Base-by-base conservation (phyloP, 2,888 invertebrate genomes). In the Aleiodes leptofemur region DNA sequence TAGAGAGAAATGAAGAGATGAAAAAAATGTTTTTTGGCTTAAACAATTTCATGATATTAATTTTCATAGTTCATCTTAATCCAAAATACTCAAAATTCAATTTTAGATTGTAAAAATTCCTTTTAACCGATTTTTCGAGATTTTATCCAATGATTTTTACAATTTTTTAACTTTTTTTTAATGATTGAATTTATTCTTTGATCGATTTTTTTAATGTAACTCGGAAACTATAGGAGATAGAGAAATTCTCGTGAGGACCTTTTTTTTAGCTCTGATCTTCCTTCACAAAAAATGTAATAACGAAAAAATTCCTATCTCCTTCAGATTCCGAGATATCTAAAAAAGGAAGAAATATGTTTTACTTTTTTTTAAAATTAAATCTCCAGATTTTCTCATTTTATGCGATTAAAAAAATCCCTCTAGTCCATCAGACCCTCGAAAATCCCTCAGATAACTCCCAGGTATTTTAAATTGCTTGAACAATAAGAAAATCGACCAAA, bases 401-500 rank as follows among this genome's bases (percentile, higher is more conserved):
- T 11, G 34, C 48, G 23, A 64, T 64, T 64, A 64, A 38, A 38
- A 7, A 48, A 59, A 34, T 34, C 14, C 43, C 48, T 64, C 16
- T 43, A 34, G 34, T 64, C 64, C 16, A 43, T 48, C 9, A 23
- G 48, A 43, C 48, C 23, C 64, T 14, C 64, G 48, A 43, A 9
- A 64, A 43, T 23, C 48, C 64, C 34, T 48, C 48, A 23, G 34
- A 64, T 14, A 64, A 64, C 43, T 61, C 43, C 61, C 9, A 23
- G 13, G 38, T 38, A 64, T 29, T 29, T 59, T 51, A 14, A 59
- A 59, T 14, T 14, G 59, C 59, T 59, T 38, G 38, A 59, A 59
- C 38, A 59, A 38, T 59, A 59, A 59, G n/a, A 9, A 56, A 64
- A 38, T 64, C 48, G 64, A 64, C 64, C 64, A 64, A 64, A 64